A percentile compares a stretch with the other conserved stretches of the same genome.
These are phyloP conservation scores for Euura lappo DNA, from an alignment of 1,140 invertebrate species.

Conservation along the genomic window DNA sequence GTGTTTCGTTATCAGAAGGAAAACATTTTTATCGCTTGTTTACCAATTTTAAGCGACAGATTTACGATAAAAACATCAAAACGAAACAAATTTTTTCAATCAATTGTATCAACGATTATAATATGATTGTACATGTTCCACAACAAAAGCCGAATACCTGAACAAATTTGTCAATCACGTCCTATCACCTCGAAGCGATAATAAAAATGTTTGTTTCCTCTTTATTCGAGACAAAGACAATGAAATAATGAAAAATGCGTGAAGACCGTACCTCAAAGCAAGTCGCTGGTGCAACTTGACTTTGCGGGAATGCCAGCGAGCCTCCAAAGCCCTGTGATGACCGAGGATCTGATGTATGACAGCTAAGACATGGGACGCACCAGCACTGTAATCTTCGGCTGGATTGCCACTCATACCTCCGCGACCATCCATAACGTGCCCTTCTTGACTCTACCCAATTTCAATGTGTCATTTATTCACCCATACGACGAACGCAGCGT, in stretches of 20 bases:
- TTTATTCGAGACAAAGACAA: not conserved
- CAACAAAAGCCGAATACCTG: no score
- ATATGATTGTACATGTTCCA: no score
- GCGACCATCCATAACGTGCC: conserved; percentile 54
- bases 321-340: conserved; percentile 90
- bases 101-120: no score
- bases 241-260: conserved; percentile 5
- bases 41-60: no score
- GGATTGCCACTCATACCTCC: conserved; percentile 78
- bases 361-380: conserved; percentile 85
- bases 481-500: not conserved
- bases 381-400: conserved; percentile 95
- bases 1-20: no score
- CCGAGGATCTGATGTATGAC: conserved; percentile 94
- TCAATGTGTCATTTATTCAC: conserved; percentile 28
- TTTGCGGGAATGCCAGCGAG: conserved; percentile 92
- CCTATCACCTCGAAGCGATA: no score
- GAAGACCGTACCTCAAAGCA: conserved; percentile 70
- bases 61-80: no score
- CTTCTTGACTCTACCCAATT: conserved; percentile 55
- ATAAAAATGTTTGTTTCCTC: no score
- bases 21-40: no score
- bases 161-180: no score
- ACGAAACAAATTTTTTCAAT: no score
- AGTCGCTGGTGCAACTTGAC: conserved; percentile 93